These are phyloP conservation scores for Auanema freiburgensis DNA, from an alignment of 2,888 invertebrate genomes.

Conservation along the genomic window DNA sequence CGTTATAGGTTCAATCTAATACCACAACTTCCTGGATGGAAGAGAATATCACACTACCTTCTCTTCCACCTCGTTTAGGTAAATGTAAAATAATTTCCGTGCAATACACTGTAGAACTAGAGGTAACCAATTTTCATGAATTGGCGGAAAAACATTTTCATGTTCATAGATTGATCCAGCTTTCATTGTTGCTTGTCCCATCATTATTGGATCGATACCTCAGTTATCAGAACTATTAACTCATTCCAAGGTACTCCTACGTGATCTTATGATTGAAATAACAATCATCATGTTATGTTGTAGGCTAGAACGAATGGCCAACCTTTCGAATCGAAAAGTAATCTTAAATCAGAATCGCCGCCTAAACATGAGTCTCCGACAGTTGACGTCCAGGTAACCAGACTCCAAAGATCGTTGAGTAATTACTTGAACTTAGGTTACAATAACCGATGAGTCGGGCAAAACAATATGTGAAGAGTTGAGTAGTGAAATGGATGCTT, in stretches of 20 bases:
- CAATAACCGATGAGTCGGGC: slow-evolving; percentile 55
- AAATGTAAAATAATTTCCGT: slow-evolving; percentile 61
- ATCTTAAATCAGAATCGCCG: slow-evolving; percentile 33
- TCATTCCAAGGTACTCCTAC: slow-evolving; percentile 35
- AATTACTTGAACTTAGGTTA: slow-evolving; percentile 32
- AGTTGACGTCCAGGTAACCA: slow-evolving; percentile 21
- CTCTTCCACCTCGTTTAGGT: slow-evolving; percentile 58
- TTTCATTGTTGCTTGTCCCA: slow-evolving; percentile 44
- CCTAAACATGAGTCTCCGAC: slow-evolving; percentile 29
- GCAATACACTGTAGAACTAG: slow-evolving; percentile 56
- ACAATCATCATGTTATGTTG: slow-evolving; percentile 5
- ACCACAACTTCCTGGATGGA: slow-evolving; percentile 35
- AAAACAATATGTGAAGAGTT: slow-evolving; percentile 46
- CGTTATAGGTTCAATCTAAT: slow-evolving; percentile 30
- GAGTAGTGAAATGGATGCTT: slow-evolving; percentile 49
- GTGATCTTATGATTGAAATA: neutral
- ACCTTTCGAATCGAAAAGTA: slow-evolving; percentile 29
- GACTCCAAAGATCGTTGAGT: neutral
- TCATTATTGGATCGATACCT: slow-evolving; percentile 63
- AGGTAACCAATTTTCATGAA: slow-evolving; percentile 31
- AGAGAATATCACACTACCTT: slow-evolving; percentile 51
- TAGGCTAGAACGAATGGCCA: slow-evolving; percentile 11
- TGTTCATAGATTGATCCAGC: slow-evolving; percentile 44
- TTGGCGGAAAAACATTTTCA: slow-evolving; percentile 3
- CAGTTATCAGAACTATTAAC: slow-evolving; percentile 50